Conservation (phyloP, 1,140 invertebrate species). For the Phenacoccus solenopsis region DNA sequence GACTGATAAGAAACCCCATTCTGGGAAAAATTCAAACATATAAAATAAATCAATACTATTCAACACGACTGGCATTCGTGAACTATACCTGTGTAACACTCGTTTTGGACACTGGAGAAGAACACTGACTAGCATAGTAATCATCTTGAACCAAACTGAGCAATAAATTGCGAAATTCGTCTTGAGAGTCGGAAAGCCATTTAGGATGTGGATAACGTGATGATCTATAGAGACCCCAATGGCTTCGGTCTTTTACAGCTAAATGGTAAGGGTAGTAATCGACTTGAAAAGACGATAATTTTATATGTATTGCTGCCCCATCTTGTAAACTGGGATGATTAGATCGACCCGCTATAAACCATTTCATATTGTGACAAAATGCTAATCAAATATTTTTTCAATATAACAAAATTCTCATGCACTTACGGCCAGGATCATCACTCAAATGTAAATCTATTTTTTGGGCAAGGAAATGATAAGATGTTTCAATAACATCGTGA, state of each 20-base stretch:
- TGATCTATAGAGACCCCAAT: slow-evolving; percentile 68
- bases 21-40: neutral
- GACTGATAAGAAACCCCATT: neutral
- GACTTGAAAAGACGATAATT: slow-evolving; percentile 73
- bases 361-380: slow-evolving; percentile 20
- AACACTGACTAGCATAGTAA: neutral
- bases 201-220: slow-evolving; percentile 52
- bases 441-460: slow-evolving; percentile 93
- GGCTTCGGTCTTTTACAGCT: slow-evolving; percentile 67
- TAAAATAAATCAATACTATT: neutral
- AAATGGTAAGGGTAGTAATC: slow-evolving; percentile 97
- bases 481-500: slow-evolving; percentile 93
- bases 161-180: slow-evolving; percentile 42
- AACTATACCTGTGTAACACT: neutral
- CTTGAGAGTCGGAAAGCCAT: slow-evolving; percentile 59
- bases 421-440: slow-evolving; percentile 80
- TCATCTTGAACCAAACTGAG: slow-evolving; percentile 22
- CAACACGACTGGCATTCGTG: neutral
- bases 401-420: neutral
- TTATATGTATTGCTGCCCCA: slow-evolving; percentile 89
- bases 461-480: slow-evolving; percentile 89
- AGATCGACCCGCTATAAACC: slow-evolving; percentile 55
- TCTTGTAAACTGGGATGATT: slow-evolving; percentile 68
- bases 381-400: neutral
- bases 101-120: neutral